Evolutionary conservation across 2,888 invertebrate species (phyloP), one percentile per base, ranked within the genome.

Genomic region (Saturnia japonica): DNA sequence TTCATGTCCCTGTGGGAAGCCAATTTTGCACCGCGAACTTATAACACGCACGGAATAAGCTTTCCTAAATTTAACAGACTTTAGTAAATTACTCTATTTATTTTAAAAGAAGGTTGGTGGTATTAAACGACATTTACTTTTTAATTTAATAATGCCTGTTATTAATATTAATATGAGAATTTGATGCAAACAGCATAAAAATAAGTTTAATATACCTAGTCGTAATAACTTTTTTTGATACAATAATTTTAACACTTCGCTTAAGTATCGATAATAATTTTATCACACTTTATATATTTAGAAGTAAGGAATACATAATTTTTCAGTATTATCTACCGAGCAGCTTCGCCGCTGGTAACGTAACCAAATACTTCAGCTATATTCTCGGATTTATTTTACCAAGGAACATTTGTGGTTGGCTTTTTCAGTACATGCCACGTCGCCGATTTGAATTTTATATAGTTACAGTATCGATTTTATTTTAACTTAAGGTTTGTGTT

Each of bases 1-100:
- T 64, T 40, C 40, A 16, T 40, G 19, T 40, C 64, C 64, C 64
- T 40, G 64, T n/a, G 64, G 64, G 64, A 64, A 64, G 40, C 64
- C 34, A 40, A 64, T 64, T 64, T 64, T 40, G 40, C 64, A 40
- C 64, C n/a, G 64, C 40, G n/a, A 64, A 40, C 40, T 64, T 64
- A 64, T 64, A n/a, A 19, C 34, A 40, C 34, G 34, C 40, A n/a
- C 19, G n/a, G 40, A 64, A 40, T 34, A 40, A 64, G 64, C 40
- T 64, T 64, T n/a, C 34, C n/a, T 7, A 64, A 19, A n/a, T 64
- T 64, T 19, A 64, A 64, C 64, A 40, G 34, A 11, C 8, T 40
- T 64, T 64, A 19, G 16, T 62, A 62, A 16, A 62, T 62, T 34
- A 28, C 60, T 60, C 12, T 14, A 28, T 60, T 34, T 62, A 62